Base-by-base conservation (phyloP, 1,140 invertebrate genomes). In the Tetramorium simillimum region DNA sequence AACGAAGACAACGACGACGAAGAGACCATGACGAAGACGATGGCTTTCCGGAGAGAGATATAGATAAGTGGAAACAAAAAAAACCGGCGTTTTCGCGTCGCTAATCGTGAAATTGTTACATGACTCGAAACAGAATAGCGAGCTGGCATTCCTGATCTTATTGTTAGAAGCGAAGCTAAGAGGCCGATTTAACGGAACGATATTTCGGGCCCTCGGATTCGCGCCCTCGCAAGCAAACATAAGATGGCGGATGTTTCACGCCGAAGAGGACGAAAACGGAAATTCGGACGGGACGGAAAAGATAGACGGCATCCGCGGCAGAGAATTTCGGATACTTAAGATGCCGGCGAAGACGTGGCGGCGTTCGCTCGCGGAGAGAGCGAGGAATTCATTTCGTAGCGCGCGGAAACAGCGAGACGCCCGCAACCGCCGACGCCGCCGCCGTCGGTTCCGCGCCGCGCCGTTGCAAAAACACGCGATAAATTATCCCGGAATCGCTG, bases 401-500 rank as follows among this genome's bases (percentile, higher is more conserved):
- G 51, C 69, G 80, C 40, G 67, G 69, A 84, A 84, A 70, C 80
- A 40, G 67, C 80, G 80, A 73, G 80, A 60, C 80, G 80, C 67
- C 73, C 60, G 24, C 12, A 24, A 18, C 33, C 33, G 62, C 62
- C 62, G n/a, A n/a, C n/a, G 16, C 3, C 62, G 62, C 12, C 65
- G 21, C 40, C 65, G 40, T 69, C 65, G 65, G 65, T 21, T 69
- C 75, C 49, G 9, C 58, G 43, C 16, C 65, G 65, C 78, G 78
- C 40, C 67, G 40, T 58, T 73, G 80, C 80, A 82, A 82, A 82
- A 82, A 82, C 80, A 82, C 67, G 53, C 80, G 67, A 82, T 82
- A 82, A 82, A 82, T 82, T 82, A 82, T 82, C 80, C 67, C 53
- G 40, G 67, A 82, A 82, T 82, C 80, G 80, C 80, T 82, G 80